Conservation (phyloP, 1,140 invertebrate genomes). For the Trachelipus rathkii region DNA sequence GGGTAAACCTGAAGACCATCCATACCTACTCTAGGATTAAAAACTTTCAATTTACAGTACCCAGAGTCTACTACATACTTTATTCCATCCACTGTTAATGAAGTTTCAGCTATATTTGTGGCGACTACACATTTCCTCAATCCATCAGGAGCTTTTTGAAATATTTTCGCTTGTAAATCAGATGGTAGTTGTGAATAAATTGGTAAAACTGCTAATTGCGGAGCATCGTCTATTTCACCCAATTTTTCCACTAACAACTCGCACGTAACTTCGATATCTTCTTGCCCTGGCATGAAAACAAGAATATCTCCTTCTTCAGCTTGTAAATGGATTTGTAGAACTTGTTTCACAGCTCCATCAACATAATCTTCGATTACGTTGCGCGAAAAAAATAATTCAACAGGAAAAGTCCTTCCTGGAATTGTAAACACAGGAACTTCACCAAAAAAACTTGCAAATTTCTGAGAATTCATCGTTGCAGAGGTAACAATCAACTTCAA, state of each 20-base stretch:
- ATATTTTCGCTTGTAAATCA: slow-evolving; percentile 98
- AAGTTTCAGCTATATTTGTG: slow-evolving; percentile 97
- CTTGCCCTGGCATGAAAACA: slow-evolving; percentile 99
- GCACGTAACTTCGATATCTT: slow-evolving; percentile 99
- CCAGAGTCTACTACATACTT: slow-evolving; percentile 98
- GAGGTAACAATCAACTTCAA: slow-evolving; percentile 98
- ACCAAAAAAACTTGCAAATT: slow-evolving; percentile 98
- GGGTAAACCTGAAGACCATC: slow-evolving; percentile 93
- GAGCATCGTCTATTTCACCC: slow-evolving; percentile 87
- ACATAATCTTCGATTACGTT: slow-evolving; percentile 98
- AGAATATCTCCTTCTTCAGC: slow-evolving; percentile 85
- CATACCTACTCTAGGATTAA: slow-evolving; percentile 78
- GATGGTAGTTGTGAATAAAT: slow-evolving; percentile 98
- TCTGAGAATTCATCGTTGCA: slow-evolving; percentile 97
- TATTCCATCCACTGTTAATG: slow-evolving; percentile 85
- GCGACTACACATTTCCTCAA: slow-evolving; percentile 96
- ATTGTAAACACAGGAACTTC: slow-evolving; percentile 96
- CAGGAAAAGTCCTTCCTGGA: slow-evolving; percentile 95
- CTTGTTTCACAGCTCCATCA: slow-evolving; percentile 95
- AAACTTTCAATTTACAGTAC: slow-evolving; percentile 96
- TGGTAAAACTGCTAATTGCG: slow-evolving; percentile 87
- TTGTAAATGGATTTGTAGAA: slow-evolving; percentile 92
- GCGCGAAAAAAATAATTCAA: slow-evolving; percentile 89
- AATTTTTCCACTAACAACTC: slow-evolving; percentile 88
- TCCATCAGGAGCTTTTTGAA: slow-evolving; percentile 89